Percentiles rank a stretch among this genome's conserved stretches.
Conservation (phyloP, 2,797 vertebrate species). For the Paramormyrops hopkinsi region DNA sequence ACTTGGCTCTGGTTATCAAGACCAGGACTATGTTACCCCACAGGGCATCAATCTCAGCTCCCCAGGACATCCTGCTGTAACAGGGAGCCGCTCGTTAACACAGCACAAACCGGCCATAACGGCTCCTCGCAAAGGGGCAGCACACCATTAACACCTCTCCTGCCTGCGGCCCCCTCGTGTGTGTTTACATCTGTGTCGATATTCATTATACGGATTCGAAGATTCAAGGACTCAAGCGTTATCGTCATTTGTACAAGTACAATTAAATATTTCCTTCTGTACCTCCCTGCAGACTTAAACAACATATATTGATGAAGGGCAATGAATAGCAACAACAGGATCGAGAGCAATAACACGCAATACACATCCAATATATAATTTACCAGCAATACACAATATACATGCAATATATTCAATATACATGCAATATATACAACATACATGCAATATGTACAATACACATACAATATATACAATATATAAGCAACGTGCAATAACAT, state of each 20-base stretch:
- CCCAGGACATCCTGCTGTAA: constrained; percentile 1
- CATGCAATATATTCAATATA: background rate
- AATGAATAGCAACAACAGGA: background rate
- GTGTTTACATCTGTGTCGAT: background rate
- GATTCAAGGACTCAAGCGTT: background rate
- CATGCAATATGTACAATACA: background rate
- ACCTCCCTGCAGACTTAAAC: background rate
- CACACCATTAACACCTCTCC: background rate
- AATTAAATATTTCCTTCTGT: background rate
- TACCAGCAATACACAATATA: background rate
- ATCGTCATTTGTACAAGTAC: background rate
- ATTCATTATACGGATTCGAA: background rate
- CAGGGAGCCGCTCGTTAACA: constrained; percentile 6
- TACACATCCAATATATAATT: background rate
- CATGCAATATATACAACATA: background rate
- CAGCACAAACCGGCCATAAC: background rate
- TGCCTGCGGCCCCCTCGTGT: background rate
- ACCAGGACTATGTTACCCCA: background rate
- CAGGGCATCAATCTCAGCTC: background rate
- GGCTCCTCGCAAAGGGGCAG: background rate
- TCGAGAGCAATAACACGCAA: background rate
- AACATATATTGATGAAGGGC: background rate
- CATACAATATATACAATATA: background rate
- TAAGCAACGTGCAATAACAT: background rate
- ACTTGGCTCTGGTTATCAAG: background rate